Conservation (phyloP, 2,113 vertebrate species). For the Salminus brasiliensis region DNA sequence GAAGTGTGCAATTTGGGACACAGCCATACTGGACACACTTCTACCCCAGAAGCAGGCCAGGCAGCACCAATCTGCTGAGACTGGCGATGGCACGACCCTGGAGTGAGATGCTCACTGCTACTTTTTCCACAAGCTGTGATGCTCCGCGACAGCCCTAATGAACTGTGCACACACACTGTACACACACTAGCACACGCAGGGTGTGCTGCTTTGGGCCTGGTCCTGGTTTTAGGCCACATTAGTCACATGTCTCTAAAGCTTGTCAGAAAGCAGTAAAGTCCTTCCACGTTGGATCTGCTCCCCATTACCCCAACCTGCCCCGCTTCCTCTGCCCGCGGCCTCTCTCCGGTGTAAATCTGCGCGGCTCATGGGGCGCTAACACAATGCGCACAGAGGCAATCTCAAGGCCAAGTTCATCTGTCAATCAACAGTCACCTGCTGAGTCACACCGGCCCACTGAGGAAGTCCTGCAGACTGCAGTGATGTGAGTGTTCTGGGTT, state of each 20-base stretch:
- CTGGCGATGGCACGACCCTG: too few species aligned
- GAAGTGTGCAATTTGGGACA: too few species aligned
- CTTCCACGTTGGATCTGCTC: constrained; percentile 28
- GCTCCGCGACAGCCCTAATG: too few species aligned
- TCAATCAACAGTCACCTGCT: constrained; percentile 14
- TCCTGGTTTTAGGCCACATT: constrained; percentile 22
- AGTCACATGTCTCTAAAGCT: constrained; percentile 34
- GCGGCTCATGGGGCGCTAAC: background rate
- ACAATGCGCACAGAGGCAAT: constrained; percentile 10
- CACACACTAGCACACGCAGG: background rate
- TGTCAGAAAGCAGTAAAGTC: background rate
- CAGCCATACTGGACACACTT: too few species aligned
- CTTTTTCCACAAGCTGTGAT: too few species aligned
- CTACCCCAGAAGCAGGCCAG: too few species aligned
- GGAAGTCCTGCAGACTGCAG: constrained; percentile 9
- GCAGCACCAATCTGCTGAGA: too few species aligned
- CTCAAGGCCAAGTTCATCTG: constrained; percentile 36
- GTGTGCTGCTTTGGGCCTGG: background rate
- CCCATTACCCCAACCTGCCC: constrained; percentile 17
- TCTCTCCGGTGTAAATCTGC: background rate
- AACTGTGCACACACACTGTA: background rate
- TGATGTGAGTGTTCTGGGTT: background rate
- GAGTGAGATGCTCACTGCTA: too few species aligned
- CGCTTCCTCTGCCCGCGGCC: constrained; percentile 18
- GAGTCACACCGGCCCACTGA: background rate